A percentile compares a stretch with the other conserved stretches of the same genome.
Conservation (phyloP, 2,113 vertebrate genomes). For the Gasterosteus aculeatus region DNA sequence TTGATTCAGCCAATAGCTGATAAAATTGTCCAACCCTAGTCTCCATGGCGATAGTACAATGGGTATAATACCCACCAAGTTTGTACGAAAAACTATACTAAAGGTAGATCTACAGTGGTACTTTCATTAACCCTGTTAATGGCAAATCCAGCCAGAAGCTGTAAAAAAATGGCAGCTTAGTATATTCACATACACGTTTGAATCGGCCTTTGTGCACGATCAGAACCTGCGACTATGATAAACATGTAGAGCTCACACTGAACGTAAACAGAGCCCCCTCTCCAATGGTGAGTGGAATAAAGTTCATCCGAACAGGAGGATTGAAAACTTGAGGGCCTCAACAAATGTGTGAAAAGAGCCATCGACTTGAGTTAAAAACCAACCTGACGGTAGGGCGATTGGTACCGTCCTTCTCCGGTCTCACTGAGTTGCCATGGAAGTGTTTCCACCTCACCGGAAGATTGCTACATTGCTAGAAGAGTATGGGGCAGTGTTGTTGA, state of each 20-base stretch:
- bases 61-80: too few species aligned
- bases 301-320: background rate
- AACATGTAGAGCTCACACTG: background rate
- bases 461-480: background rate
- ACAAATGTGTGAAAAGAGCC: background rate
- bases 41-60: too few species aligned
- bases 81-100: too few species aligned
- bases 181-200: too few species aligned
- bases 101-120: too few species aligned
- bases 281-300: background rate
- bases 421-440: constrained; percentile 67
- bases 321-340: background rate
- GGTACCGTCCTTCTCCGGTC: background rate
- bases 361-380: background rate
- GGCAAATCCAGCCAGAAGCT: too few species aligned
- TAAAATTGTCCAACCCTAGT: too few species aligned
- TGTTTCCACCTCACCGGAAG: constrained; percentile 67
- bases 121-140: too few species aligned
- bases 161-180: too few species aligned
- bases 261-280: background rate
- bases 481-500: constrained; percentile 6
- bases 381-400: constrained; percentile 38
- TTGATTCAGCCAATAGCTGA: too few species aligned
- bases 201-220: background rate
- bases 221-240: background rate